Base-by-base conservation (phyloP, 2,113 vertebrate species). In the Paramisgurnus dabryanus region DNA sequence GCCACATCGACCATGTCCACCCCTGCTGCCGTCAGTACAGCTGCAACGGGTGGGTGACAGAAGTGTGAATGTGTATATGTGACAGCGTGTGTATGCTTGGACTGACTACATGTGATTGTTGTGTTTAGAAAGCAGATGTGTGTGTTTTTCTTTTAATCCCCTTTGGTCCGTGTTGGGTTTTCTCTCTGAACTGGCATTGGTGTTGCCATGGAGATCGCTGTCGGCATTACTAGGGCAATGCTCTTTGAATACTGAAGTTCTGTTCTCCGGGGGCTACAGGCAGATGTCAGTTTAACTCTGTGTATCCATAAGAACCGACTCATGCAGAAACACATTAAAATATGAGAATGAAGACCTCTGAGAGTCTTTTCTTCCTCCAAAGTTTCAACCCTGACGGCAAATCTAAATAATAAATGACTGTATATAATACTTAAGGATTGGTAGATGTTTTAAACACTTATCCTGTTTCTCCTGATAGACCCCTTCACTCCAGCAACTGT, bases 401-500 rank as follows among this genome's bases (percentile, higher is more conserved):
- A 17, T 61, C 2, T 47, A 61, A 17, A 57, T 57, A n/a, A 57
- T 57, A 57, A 17, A 34, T 22, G 22, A 34, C 27, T 34, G 27
- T 34, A 34, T 34, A 63, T 27, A n/a, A 27, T 22, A 6, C 45
- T 70, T 7, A 53, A 13, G 11, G 50, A 8, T 45, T 50, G 27
- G 13, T 27, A 18, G 61, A 66, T 77, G 75, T 77, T 82, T 75
- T 40, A 78, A 88, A 89, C 84, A 82, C 49, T 75, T 12, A 90
- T 91, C 83, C 90, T 85, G 91, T 92, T 89, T 34, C 91, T 90
- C 90, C 86, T 88, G 91, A 89, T 68, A 98, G 96, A 99, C 94
- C 96, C 96, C 83, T 99, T 99, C 90, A 94, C 95, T 87, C 91
- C 95, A 27, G 93, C 95, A 9, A 94, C 95, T 82, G 94, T 94